A percentile compares a stretch with the other conserved stretches of the same genome.
phyloP scores from a whole-genome alignment of 2,888 invertebrate species.

The Drosophila kambysellisi region DNA sequence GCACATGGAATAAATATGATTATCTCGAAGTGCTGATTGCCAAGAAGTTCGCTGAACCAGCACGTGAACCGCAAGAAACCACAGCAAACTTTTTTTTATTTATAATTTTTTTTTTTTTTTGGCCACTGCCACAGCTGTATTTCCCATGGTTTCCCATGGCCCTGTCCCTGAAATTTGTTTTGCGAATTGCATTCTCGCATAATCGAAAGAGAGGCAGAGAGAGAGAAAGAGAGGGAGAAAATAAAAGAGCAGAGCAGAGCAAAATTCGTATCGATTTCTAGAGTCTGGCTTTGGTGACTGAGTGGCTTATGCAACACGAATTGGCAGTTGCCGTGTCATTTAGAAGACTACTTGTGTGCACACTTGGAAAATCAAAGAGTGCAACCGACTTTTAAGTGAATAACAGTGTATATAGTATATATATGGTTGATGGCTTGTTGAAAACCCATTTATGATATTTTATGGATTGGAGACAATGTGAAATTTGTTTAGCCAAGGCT shows the following conservation, averaged over 20 bases:
- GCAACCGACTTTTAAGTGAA: not conserved
- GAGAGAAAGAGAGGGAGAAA: not conserved
- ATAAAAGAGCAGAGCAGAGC: not conserved
- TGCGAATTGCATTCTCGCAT: conserved; percentile 16
- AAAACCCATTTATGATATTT: not conserved
- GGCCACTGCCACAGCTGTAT: conserved; percentile 25
- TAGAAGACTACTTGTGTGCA: conserved; percentile 3
- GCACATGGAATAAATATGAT: not conserved
- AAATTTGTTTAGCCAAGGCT: not conserved
- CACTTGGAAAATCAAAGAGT: not conserved
- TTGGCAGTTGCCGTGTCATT: conserved; percentile 21
- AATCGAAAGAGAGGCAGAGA: not conserved
- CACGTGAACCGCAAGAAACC: conserved; percentile 9
- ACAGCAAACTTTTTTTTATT: not conserved
- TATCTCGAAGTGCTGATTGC: not conserved
- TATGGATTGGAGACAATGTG: not conserved
- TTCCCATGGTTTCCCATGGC: conserved; percentile 26
- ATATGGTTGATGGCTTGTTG: not conserved
- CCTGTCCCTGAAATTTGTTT: conserved; percentile 33
- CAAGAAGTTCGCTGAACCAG: not conserved
- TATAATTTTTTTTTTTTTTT: not conserved
- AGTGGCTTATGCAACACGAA: conserved; percentile 36
- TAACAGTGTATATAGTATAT: not conserved
- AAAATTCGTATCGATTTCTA: conserved; percentile 39
- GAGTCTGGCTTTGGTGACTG: conserved; percentile 18